Base-by-base conservation (phyloP, 30 jellyfish, hydroid and myxozoan species). In the Mastigias papua region DNA sequence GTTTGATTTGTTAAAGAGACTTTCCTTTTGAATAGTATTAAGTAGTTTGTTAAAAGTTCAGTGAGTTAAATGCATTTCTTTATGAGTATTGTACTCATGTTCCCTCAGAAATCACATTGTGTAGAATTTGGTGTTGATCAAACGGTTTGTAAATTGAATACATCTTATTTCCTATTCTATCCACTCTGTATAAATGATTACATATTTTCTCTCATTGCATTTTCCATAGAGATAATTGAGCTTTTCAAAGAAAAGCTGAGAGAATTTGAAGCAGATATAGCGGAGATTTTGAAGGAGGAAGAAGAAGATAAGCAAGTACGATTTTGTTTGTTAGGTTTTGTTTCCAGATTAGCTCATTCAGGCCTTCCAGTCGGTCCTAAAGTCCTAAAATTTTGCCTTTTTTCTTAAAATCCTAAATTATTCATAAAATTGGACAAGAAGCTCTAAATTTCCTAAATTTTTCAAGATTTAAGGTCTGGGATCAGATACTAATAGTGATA, bases 271-370 rank as follows among this genome's bases (percentile, higher is more conserved):
- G 89, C 84, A 76, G 97, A 94, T 66, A 70, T 94, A 2, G 87
- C 95, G 13, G 97, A 89, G 33, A 78, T 94, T 27, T 60, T 94
- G 72, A 94, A 94, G 49, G 88, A 94, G 76, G 98, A 94, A 73
- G 97, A 88, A 23, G 96, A 85, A 49, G 98, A 85, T 33, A 94
- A 85, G 64, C 93, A 94, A 94, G 98, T 94, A 46, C 13, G 1
- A 5, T 11, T 32, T 1, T 3, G 46, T 28, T 10, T 23, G 10
- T 8, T n/a, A 15, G 60, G 80, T 2, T 17, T 7, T 68, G 6
- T 20, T 7, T 68, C 25, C 63, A 7, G 34, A 68, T 68, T 11
- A 2, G 6, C 54, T 8, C 6, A 2, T 20, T 19, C 8, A 26
- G 3, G 30, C 63, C 25, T 2, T 60, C 6, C 33, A 60, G n/a